A percentile compares a stretch with the other conserved stretches of the same genome.
These are phyloP conservation scores for Trissoscelio sp. DNA, from an alignment of 2,888 invertebrate species.

Conservation along the genomic window DNA sequence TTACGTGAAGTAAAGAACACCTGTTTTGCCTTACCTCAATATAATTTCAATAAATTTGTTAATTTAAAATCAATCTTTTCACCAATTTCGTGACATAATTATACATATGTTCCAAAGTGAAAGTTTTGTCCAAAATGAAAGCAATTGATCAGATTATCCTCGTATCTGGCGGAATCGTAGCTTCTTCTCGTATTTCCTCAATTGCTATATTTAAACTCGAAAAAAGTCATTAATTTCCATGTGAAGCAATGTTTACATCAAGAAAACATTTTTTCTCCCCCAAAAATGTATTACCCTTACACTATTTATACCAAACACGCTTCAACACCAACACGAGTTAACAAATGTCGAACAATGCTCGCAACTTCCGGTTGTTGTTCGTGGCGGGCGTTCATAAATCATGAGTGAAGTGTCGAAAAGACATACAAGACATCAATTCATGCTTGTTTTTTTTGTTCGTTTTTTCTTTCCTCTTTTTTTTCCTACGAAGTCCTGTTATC, in stretches of 20 bases:
- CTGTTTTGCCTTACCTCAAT: not conserved
- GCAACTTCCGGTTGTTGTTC: constrained; percentile 57
- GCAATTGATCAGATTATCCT: constrained; percentile 33
- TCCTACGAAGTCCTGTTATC: constrained; percentile 50
- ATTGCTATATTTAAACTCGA: constrained; percentile 36
- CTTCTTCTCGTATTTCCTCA: constrained; percentile 26
- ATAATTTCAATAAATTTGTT: constrained; percentile 9
- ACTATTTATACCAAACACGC: constrained; percentile 57
- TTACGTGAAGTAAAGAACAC: not conserved
- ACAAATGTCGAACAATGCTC: constrained; percentile 65
- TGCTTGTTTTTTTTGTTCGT: constrained; percentile 2
- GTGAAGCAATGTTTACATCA: constrained; percentile 32
- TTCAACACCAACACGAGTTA: constrained; percentile 55
- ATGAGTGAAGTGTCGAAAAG: constrained; percentile 59
- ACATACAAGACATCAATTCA: constrained; percentile 38
- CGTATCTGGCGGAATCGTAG: not conserved
- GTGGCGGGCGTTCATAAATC: constrained; percentile 56
- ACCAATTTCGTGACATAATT: constrained; percentile 44
- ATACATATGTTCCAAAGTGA: constrained; percentile 23
- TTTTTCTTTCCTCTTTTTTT: not conserved
- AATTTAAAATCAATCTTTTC: constrained; percentile 52
- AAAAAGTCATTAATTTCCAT: constrained; percentile 15
- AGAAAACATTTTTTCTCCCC: constrained; percentile 28
- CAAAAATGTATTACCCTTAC: constrained; percentile 46
- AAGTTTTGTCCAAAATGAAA: constrained; percentile 45